These are phyloP conservation scores for Drosophila triauraria DNA, from an alignment of 1,140 invertebrate species.

Conservation along the genomic window DNA sequence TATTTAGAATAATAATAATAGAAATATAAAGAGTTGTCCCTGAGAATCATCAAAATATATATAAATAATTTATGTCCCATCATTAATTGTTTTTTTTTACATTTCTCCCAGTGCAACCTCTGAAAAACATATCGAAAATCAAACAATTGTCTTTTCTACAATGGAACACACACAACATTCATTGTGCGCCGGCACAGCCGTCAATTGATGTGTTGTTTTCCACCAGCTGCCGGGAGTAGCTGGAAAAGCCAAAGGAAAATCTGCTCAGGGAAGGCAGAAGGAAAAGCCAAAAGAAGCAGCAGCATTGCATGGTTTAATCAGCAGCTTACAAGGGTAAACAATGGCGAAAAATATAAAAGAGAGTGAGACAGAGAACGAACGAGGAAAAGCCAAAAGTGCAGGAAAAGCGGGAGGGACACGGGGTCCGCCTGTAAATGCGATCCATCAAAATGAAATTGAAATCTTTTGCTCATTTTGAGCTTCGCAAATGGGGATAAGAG, in stretches of 20 bases:
- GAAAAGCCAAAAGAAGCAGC: slow-evolving; percentile 27
- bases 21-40: too few relatives aligned
- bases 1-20: too few relatives aligned
- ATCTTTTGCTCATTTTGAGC: slow-evolving; percentile 83
- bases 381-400: slow-evolving; percentile 50
- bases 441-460: slow-evolving; percentile 84
- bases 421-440: slow-evolving; percentile 49
- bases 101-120: background rate
- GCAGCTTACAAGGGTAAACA: slow-evolving; percentile 81
- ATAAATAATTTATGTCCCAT: too few relatives aligned
- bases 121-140: slow-evolving; percentile 74
- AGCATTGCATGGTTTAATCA: slow-evolving; percentile 77
- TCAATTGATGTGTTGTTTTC: slow-evolving; percentile 65
- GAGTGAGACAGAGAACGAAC: background rate
- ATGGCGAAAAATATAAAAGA: slow-evolving; percentile 13
- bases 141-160: slow-evolving; percentile 79
- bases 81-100: background rate
- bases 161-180: slow-evolving; percentile 53
- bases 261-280: slow-evolving; percentile 7
- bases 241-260: slow-evolving; percentile 21
- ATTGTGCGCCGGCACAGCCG: slow-evolving; percentile 55
- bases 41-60: too few relatives aligned
- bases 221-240: slow-evolving; percentile 30
- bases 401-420: slow-evolving; percentile 8
- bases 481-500: slow-evolving; percentile 19